Evolutionary conservation across 2,888 invertebrate genomes (phyloP).

Genomic region (Minunthozetes semirufus): DNA sequence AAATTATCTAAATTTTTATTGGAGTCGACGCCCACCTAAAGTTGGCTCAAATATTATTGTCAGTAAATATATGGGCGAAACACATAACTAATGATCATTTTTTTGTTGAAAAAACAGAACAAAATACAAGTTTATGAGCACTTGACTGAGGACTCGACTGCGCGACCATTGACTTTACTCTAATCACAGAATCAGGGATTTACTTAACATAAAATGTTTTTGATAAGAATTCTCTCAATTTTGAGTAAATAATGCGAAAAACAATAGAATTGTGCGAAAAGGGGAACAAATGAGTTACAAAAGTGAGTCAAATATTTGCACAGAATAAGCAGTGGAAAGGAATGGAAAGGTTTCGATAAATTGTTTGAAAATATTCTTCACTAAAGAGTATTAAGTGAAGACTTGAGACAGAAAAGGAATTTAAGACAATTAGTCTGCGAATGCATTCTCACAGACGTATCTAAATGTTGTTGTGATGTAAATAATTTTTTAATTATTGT

Average conservation of each 20-base stretch:
- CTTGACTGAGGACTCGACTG: background rate
- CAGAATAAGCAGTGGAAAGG: background rate
- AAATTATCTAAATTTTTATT: background rate
- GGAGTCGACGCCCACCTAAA: slow-evolving; percentile 1
- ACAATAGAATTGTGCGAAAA: background rate
- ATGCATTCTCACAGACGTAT: background rate
- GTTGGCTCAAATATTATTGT: background rate
- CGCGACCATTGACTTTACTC: background rate
- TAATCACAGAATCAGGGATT: background rate
- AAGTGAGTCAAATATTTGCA: background rate
- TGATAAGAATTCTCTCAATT: background rate
- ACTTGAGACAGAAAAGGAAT: background rate
- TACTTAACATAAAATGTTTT: background rate
- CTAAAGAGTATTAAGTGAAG: background rate
- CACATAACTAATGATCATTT: background rate
- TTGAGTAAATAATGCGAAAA: background rate
- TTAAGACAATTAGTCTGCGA: background rate
- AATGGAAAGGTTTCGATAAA: too few relatives aligned
- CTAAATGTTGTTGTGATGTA: background rate
- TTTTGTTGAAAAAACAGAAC: background rate
- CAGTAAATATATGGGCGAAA: slow-evolving; percentile 24
- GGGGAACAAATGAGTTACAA: background rate
- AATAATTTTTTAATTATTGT: background rate
- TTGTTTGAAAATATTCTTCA: too few relatives aligned
- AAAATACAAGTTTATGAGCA: background rate